phyloP scores from a whole-genome alignment of 1,140 invertebrate genomes.

The Drosophila gunungcola region DNA sequence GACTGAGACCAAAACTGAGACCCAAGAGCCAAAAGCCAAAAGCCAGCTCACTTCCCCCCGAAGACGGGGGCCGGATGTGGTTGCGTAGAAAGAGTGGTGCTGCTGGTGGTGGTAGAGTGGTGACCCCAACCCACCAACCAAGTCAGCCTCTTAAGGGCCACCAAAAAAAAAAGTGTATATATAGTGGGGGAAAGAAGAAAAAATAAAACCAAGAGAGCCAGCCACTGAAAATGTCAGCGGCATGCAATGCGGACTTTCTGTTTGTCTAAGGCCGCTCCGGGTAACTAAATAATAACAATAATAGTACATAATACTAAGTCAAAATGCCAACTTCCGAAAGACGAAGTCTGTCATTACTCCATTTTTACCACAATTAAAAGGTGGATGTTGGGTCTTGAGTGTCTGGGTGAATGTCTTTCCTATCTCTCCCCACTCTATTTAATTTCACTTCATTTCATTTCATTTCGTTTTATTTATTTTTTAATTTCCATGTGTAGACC shows the following conservation, averaged over 20 bases:
- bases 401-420: constrained; percentile 56
- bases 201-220: not conserved
- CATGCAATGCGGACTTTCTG: constrained; percentile 65
- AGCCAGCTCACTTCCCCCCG: constrained; percentile 8
- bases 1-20: not conserved
- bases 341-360: constrained; percentile 58
- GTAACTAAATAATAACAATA: constrained; percentile 72
- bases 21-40: not conserved
- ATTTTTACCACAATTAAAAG: constrained; percentile 72
- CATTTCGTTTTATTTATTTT: constrained; percentile 65
- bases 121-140: constrained; percentile 19
- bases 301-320: constrained; percentile 72
- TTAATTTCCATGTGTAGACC: constrained; percentile 52
- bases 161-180: not conserved
- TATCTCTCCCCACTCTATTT: constrained; percentile 53
- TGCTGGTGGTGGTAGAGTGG: not conserved
- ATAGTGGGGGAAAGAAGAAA: not conserved
- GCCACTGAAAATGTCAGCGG: constrained; percentile 27
- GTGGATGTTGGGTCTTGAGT: constrained; percentile 32
- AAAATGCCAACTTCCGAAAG: constrained; percentile 75
- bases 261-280: constrained; percentile 52
- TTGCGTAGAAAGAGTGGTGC: constrained; percentile 60
- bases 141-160: constrained; percentile 10
- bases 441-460: constrained; percentile 48
- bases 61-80: constrained; percentile 67